These are phyloP conservation scores for Aporrectodea caliginosa DNA, from an alignment of 1,140 invertebrate genomes.

Conservation along the genomic window DNA sequence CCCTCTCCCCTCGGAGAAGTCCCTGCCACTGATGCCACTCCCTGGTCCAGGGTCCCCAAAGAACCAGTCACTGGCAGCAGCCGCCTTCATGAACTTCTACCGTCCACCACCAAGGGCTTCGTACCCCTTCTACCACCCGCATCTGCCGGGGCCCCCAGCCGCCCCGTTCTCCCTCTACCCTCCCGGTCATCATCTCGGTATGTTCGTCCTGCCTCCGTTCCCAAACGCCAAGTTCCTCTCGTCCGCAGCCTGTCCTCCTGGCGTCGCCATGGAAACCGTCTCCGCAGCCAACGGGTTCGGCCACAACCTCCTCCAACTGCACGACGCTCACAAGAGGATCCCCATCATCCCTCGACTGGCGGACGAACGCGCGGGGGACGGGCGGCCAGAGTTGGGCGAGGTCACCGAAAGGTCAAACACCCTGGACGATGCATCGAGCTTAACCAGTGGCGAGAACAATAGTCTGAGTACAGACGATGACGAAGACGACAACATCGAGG, in stretches of 20 bases:
- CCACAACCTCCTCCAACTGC: too few species aligned
- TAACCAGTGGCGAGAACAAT: background rate
- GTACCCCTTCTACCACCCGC: background rate
- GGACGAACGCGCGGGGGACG: background rate
- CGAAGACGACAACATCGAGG: background rate
- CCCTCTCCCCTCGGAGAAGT: background rate
- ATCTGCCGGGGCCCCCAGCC: background rate
- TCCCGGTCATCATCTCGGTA: background rate
- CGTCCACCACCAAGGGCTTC: background rate
- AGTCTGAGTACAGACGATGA: background rate
- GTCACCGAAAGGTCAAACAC: constrained; percentile 34
- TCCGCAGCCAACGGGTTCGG: too few species aligned
- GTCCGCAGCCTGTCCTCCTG: background rate
- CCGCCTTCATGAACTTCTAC: background rate
- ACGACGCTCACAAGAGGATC: background rate
- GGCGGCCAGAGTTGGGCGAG: constrained; percentile 5
- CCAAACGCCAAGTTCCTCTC: background rate
- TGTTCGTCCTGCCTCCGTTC: background rate
- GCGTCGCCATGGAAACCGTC: background rate
- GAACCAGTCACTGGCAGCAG: background rate
- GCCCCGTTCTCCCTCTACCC: background rate
- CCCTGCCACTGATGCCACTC: background rate
- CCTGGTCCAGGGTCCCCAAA: background rate
- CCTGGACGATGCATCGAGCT: background rate
- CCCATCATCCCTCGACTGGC: too few species aligned